Evolutionary conservation across 2,888 invertebrate genomes (phyloP).

Genomic region (Diachrysia chrysitis): DNA sequence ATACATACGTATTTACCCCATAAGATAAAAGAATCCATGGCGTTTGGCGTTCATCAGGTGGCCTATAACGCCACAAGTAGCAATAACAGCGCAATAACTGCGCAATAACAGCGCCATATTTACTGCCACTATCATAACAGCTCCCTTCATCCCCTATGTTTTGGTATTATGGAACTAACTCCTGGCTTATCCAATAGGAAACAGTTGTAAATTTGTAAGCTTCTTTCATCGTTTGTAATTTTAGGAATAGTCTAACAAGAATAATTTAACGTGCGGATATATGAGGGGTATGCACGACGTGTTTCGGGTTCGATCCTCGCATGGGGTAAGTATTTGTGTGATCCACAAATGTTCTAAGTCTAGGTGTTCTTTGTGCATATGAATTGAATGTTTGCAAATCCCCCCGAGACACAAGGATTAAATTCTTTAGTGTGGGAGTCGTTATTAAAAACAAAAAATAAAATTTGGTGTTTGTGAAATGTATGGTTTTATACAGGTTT

Average conservation of each 20-base stretch:
- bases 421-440: no score
- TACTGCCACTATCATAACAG: slow-evolving; percentile 28
- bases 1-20: neutral
- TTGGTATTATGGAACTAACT: slow-evolving; percentile 25
- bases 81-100: slow-evolving; percentile 42
- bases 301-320: no score
- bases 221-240: neutral
- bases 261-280: no score
- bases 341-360: no score
- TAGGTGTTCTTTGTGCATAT: no score
- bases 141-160: slow-evolving; percentile 19
- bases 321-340: no score
- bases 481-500: no score
- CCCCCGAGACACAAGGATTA: no score
- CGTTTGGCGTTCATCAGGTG: slow-evolving; percentile 48
- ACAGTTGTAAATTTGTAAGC: neutral
- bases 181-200: slow-evolving; percentile 3
- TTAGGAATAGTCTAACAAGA: neutral
- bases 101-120: slow-evolving; percentile 38
- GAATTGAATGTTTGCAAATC: no score
- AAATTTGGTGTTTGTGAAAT: no score
- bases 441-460: no score
- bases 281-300: no score
- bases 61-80: slow-evolving; percentile 47
- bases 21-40: neutral